Base-by-base conservation (phyloP, 2,888 invertebrate genomes). In the Epinotia nisella region DNA sequence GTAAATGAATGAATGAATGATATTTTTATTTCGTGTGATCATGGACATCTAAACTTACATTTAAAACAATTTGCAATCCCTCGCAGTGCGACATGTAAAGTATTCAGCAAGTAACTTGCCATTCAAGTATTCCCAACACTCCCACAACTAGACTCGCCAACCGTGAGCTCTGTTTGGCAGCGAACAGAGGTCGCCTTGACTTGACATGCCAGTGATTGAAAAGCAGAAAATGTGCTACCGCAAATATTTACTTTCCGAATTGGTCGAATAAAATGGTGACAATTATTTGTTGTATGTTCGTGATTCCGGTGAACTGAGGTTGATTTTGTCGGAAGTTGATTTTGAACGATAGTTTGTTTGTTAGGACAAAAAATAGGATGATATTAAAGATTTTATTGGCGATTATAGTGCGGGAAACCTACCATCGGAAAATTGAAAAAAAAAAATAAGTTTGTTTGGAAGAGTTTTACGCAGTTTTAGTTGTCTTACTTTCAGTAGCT, bases 201-300 rank as follows among this genome's bases (percentile, higher is more conserved):
- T 76, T 77, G 79, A 79, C 79, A 76, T 77, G 76, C 76, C 78
- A 77, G 77, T 78, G 80, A 81, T 80, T 80, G 80, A 77, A 76
- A 77, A 76, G 67, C 61, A 64, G 60, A 62, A 74, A 68, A 62
- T 74, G 74, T 49, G 64, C 65, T 55, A 70, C 53, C 70, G 35
- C 70, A 65, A 74, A 74, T 65, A 74, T 74, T 74, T 74, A 70
- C 74, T 65, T 21, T 39, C 51, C 24, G 60, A 60, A 74, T 70
- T 74, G 73, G 58, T 64, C 41, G 56, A 56, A 70, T 58, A 55
- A 62, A 45, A 58, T 19, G 58, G 73, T 9, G 64, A 64, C 64
- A 59, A 69, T 73, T 64, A 64, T 58, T 73, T 24, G 53, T 61
- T 29, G 35, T 71, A 11, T 61, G 19, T 65, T 35, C 19, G 56